Base-by-base conservation (phyloP, 2,888 invertebrate genomes). In the Melipona bicolor region DNA sequence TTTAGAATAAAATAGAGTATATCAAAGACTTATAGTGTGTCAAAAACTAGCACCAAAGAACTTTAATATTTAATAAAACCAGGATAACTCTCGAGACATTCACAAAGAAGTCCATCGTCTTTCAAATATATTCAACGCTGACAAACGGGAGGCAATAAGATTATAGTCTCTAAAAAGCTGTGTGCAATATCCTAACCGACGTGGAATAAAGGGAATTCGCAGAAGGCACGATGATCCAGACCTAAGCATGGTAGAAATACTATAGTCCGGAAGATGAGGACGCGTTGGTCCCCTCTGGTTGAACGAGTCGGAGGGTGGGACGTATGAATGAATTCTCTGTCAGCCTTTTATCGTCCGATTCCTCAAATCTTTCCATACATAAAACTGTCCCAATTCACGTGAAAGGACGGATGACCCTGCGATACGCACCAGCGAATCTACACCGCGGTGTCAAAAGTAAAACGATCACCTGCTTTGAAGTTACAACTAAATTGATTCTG, bases 281-380 rank as follows among this genome's bases (percentile, higher is more conserved):
- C 72, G 72, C 68, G 52, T n/a, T 84, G 72, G 36, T 32, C 50
- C 73, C 76, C 71, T 72, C 15, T 65, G 21, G 49, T 49, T 19
- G 43, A 6, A 43, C n/a, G 43, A 67, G n/a, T 15, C 36, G 52
- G 83, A 54, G 75, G 69, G 71, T 49, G 79, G 79, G 71, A 77
- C 77, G 74, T 82, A 92, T 92, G 93, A 93, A 93, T 93, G 93
- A 91, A 91, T 89, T 89, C 92, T 90, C 92, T 93, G 92, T 93
- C 70, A 81, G 87, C 83, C 86, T 86, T 91, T 92, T 93, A 93
- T 92, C 92, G 88, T 79, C 43, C 81, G 88, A 90, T 92, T 91
- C 90, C 89, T 90, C 88, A 91, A 92, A 92, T 92, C 90, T 88
- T 83, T 87, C 91, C 87, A 88, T 85, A 83, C 84, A 90, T 85